A percentile compares a stretch with the other conserved stretches of the same genome.
phyloP scores from a whole-genome alignment of 2,888 invertebrate species.

The Caradrina clavipalpis region DNA sequence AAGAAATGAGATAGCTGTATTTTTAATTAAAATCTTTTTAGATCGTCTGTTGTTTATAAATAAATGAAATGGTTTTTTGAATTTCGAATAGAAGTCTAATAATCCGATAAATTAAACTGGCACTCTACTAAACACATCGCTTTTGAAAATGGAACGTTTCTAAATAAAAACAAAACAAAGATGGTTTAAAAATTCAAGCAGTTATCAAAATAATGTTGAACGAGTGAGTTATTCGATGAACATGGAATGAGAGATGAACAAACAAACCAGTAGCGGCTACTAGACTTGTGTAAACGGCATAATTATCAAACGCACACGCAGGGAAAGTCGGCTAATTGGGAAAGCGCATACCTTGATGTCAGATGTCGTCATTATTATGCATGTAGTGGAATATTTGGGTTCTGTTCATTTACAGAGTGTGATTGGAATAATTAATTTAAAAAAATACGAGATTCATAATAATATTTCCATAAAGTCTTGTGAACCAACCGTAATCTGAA shows the following conservation, averaged over 20 bases:
- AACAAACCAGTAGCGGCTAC: conserved; percentile 78
- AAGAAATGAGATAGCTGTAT: conserved; percentile 77
- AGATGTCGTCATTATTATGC: conserved; percentile 54
- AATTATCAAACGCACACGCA: conserved; percentile 74
- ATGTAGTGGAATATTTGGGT: conserved; percentile 42
- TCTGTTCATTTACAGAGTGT: conserved; percentile 37
- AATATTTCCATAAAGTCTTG: conserved; percentile 9
- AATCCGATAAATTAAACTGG: conserved; percentile 58
- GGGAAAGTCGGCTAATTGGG: conserved; percentile 78
- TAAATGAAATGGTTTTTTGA: conserved; percentile 47
- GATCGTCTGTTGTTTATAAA: conserved; percentile 56
- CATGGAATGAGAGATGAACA: conserved; percentile 64
- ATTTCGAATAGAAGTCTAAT: conserved; percentile 55
- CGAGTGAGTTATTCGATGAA: conserved; percentile 51
- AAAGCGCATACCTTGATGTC: conserved; percentile 73
- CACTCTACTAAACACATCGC: conserved; percentile 43
- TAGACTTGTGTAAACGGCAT: conserved; percentile 76
- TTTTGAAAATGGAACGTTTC: conserved; percentile 53
- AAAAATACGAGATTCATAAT: conserved; percentile 19
- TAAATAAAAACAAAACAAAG: conserved; percentile 23
- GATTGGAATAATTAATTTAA: conserved; percentile 53
- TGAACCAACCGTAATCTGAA: conserved; percentile 11
- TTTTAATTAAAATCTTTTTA: conserved; percentile 71
- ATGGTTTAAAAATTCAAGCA: conserved; percentile 43
- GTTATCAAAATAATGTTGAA: conserved; percentile 51